Evolutionary conservation across 2,113 vertebrate genomes (phyloP).

Genomic region (Muntiacus reevesi): DNA sequence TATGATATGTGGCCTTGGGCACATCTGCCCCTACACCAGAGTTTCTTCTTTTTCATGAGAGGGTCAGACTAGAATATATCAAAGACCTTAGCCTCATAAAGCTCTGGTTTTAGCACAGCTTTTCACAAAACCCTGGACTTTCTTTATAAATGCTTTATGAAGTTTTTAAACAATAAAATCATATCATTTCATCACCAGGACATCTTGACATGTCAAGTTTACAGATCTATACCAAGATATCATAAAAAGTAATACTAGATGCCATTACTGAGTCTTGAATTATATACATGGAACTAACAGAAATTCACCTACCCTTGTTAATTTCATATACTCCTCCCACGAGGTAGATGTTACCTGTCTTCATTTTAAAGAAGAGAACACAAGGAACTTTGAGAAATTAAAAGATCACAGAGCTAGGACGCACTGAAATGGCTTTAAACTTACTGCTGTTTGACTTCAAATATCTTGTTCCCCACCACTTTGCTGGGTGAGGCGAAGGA

Average conservation of each 20-base stretch:
- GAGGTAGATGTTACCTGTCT: background rate
- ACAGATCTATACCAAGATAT: background rate
- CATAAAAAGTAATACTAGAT: background rate
- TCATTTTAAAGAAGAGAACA: background rate
- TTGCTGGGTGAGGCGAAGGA: background rate
- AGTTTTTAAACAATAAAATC: conserved; percentile 15
- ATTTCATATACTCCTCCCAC: background rate
- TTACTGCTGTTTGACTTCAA: background rate
- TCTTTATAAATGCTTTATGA: background rate
- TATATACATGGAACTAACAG: background rate
- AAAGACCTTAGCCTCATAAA: background rate
- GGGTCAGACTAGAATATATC: background rate
- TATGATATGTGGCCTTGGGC: background rate
- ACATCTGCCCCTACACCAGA: background rate
- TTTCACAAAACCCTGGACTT: background rate
- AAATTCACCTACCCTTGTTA: background rate
- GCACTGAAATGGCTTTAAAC: background rate
- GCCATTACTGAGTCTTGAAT: background rate
- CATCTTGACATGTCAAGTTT: background rate
- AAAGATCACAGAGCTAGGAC: background rate
- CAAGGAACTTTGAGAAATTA: background rate
- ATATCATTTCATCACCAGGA: background rate
- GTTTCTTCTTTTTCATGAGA: background rate
- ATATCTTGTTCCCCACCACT: background rate
- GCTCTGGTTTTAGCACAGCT: background rate